These are phyloP conservation scores for Thymallus thymallus DNA, from an alignment of 2,113 vertebrate genomes.

Conservation along the genomic window DNA sequence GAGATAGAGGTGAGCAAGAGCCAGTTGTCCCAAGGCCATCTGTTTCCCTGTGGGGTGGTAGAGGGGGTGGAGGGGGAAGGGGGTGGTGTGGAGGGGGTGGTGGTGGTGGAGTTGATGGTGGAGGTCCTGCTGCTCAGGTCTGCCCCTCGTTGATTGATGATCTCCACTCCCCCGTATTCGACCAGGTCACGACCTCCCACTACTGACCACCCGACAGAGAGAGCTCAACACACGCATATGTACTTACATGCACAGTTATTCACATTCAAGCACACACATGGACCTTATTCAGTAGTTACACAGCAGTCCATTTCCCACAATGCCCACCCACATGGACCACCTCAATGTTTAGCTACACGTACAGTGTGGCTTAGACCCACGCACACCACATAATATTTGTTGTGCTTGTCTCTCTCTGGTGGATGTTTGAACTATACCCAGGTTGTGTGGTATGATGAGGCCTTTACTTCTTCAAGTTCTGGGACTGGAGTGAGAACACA, in stretches of 20 bases:
- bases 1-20: slow-evolving; percentile 50
- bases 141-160: slow-evolving; percentile 60
- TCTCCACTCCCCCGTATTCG: slow-evolving; percentile 52
- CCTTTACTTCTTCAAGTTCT: no score
- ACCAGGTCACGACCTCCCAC: slow-evolving; percentile 61
- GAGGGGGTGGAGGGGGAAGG: slow-evolving; percentile 1
- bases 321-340: no score
- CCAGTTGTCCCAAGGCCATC: slow-evolving; percentile 65
- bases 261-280: background rate
- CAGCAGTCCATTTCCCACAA: no score
- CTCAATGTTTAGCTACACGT: background rate
- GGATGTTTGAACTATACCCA: no score
- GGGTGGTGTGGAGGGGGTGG: no score
- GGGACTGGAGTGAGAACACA: background rate
- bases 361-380: no score
- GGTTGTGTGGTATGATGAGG: no score
- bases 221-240: slow-evolving; percentile 20
- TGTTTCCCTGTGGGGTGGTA: slow-evolving; percentile 52
- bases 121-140: slow-evolving; percentile 44
- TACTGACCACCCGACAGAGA: slow-evolving; percentile 54
- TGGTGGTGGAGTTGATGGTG: no score
- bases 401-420: no score
- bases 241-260: background rate
- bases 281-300: background rate
- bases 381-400: no score